phyloP scores from a whole-genome alignment of 1,140 invertebrate genomes.

The Camponotus pennsylvanicus region DNA sequence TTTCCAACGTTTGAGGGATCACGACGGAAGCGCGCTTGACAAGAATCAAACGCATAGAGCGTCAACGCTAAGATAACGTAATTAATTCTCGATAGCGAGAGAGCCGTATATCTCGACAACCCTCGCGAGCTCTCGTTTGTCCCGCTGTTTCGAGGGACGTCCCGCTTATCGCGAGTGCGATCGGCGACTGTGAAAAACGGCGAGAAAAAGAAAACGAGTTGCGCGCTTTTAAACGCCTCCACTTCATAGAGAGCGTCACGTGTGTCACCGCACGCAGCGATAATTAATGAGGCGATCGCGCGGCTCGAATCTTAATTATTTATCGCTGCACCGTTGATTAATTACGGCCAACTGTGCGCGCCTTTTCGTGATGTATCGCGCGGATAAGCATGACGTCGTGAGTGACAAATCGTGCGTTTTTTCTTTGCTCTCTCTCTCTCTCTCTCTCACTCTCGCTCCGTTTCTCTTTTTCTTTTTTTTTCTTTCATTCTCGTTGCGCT shows the following conservation, averaged over 20 bases:
- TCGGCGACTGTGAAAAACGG: slow-evolving; percentile 11
- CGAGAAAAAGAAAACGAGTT: slow-evolving; percentile 40
- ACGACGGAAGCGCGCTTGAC: not conserved
- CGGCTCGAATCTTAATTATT: slow-evolving; percentile 76
- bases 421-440: not conserved
- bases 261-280: slow-evolving; percentile 61
- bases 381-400: slow-evolving; percentile 62
- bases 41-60: not conserved
- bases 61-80: slow-evolving; percentile 23
- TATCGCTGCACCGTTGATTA: slow-evolving; percentile 75
- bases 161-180: not conserved
- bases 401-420: slow-evolving; percentile 73
- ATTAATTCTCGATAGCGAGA: slow-evolving; percentile 7
- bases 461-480: not conserved
- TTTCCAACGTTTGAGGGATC: not conserved
- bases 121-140: not conserved
- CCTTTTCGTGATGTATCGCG: slow-evolving; percentile 66
- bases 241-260: slow-evolving; percentile 72
- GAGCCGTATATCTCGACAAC: not conserved
- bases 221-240: slow-evolving; percentile 51
- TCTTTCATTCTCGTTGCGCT: not conserved
- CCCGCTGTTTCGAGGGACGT: not conserved
- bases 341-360: slow-evolving; percentile 67
- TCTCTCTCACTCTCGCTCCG: not conserved
- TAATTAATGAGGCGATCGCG: slow-evolving; percentile 73